Evolutionary conservation across 30 jellyfish, hydroid and myxozoan genomes (phyloP).

Genomic region (Rhopilema esculentum): DNA sequence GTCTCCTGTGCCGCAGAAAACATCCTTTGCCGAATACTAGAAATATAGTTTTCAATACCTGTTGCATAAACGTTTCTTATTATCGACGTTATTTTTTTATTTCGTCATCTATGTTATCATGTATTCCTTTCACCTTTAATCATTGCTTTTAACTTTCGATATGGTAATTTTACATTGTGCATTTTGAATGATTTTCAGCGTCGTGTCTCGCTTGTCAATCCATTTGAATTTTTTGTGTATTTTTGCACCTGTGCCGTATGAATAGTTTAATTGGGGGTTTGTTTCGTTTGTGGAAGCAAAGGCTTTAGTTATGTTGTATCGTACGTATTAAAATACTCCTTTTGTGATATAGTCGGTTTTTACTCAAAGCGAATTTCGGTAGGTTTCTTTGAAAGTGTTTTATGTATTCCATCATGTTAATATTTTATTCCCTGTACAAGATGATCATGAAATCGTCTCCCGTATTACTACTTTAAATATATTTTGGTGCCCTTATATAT

Average conservation of each 20-base stretch:
- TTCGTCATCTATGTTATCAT: neutral
- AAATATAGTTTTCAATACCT: neutral
- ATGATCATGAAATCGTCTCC: too few species aligned
- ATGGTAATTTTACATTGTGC: neutral
- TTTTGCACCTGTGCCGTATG: neutral
- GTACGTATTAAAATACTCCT: neutral
- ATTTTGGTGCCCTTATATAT: too few species aligned
- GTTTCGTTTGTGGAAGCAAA: neutral
- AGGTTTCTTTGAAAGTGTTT: neutral
- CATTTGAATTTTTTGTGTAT: neutral
- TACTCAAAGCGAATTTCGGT: neutral
- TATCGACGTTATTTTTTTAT: neutral
- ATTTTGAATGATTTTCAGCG: neutral
- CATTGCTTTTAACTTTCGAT: neutral
- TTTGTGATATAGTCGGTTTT: neutral
- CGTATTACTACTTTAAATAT: too few species aligned
- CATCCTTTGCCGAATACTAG: neutral
- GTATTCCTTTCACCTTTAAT: neutral
- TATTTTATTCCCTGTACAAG: too few species aligned
- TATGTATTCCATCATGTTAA: too few species aligned
- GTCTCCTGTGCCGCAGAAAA: too few species aligned
- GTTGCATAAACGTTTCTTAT: neutral
- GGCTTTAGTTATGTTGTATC: neutral
- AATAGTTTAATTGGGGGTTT: neutral
- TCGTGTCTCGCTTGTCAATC: neutral